Evolutionary conservation across 2,113 vertebrate species (phyloP), one percentile per base, ranked within the genome.

Genomic region (Camelus dromedarius): DNA sequence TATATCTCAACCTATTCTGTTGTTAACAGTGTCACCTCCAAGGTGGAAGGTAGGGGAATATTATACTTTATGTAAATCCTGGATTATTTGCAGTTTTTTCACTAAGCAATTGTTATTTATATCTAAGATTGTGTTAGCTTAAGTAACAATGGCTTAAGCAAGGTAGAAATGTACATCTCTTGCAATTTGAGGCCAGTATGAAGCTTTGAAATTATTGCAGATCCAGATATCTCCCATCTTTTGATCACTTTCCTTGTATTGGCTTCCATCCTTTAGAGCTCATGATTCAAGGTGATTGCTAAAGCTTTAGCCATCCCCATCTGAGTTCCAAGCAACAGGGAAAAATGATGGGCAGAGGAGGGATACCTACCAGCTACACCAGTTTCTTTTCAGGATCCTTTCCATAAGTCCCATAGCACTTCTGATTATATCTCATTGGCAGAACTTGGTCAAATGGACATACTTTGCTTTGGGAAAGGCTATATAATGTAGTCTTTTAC

Each of bases 61-160:
- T 70, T 92, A n/a, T 72, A 26, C 42, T 87, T 95, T 26, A 58
- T 60, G 9, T 89, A 89, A 93, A 50, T 92, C 46, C 46, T 76
- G 30, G 64, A 42, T 52, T 70, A 72, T 85, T 95, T 87, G 73
- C 48, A 72, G n/a, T 60, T 90, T 94, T 94, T 96, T 19, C 18
- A 48, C 70, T 83, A 82, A 83, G 22, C 62, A 89, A 10, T 18
- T 42, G 19, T 92, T 96, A 62, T 24, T 91, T 75, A 75, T 56
- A 60, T 50, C 28, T 89, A 79, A 84, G 56, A 35, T 75, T 80
- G 24, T 89, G 13, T 93, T 95, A 52, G 18, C 38, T 76, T 32
- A 70, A 89, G 35, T 88, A 48, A 62, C 30, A 93, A 12, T 87
- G 50, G 12, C 24, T 96, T 96, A 66, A 85, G 82, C 16, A 91